Percentiles rank a stretch among this genome's conserved stretches.
These are phyloP conservation scores for Hirtodrosophila histrioides DNA, from an alignment of 2,888 invertebrate genomes.

Conservation along the genomic window DNA sequence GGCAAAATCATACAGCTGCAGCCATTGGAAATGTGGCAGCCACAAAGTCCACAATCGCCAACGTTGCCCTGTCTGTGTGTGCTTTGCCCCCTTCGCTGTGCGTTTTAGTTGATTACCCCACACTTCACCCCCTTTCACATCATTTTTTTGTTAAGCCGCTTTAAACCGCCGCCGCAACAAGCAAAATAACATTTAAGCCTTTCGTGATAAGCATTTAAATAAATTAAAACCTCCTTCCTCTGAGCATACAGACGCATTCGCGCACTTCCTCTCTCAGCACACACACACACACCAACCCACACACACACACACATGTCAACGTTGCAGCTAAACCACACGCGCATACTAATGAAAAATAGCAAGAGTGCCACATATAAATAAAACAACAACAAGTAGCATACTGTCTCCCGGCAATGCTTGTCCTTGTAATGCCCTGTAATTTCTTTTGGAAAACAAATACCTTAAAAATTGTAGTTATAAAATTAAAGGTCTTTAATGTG, in stretches of 20 bases:
- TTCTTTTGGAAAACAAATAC: too few relatives aligned
- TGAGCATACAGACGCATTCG: conserved; percentile 30
- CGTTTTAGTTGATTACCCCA: conserved; percentile 35
- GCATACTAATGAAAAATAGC: conserved; percentile 74
- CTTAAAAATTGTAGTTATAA: too few relatives aligned
- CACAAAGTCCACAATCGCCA: conserved; percentile 7
- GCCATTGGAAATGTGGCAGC: conserved; percentile 3
- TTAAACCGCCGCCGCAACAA: conserved; percentile 76
- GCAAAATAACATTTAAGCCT: conserved; percentile 79
- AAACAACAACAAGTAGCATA: conserved; percentile 26
- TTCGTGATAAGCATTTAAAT: conserved; percentile 81
- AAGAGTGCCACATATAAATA: conserved; percentile 56
- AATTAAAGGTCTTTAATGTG: too few relatives aligned
- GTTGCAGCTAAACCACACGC: conserved; percentile 69
- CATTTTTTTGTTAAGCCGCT: conserved; percentile 68
- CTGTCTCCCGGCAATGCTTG: too few relatives aligned
- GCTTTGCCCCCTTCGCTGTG: conserved; percentile 24
- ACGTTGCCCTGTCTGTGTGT: background rate
- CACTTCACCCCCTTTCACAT: conserved; percentile 17
- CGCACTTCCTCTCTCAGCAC: background rate
- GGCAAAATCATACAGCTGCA: conserved; percentile 16
- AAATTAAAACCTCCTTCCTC: conserved; percentile 72
- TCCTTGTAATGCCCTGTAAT: conserved; percentile 19
- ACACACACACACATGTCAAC: conserved; percentile 47
- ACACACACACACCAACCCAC: conserved; percentile 15